phyloP scores from a whole-genome alignment of 2,113 vertebrate species.

The Cairina moschata region DNA sequence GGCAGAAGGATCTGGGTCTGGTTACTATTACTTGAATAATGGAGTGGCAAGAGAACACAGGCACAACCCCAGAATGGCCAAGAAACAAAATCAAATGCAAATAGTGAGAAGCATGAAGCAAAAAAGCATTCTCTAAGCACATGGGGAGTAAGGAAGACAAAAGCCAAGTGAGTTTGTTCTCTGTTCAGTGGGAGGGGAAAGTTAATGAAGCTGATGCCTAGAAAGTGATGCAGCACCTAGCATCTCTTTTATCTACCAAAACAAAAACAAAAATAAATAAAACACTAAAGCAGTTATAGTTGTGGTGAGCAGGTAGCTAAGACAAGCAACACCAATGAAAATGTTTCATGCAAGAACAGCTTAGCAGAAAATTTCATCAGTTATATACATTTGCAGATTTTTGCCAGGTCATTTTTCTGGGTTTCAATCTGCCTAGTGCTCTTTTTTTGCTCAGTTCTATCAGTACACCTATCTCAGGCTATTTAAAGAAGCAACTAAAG shows the following conservation, averaged over 20 bases:
- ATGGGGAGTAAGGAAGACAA: not conserved
- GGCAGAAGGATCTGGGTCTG: not conserved
- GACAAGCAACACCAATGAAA: not conserved
- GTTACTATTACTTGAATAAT: not conserved
- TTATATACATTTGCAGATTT: not conserved
- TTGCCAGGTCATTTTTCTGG: not conserved
- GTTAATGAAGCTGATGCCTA: not conserved
- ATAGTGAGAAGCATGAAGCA: not conserved
- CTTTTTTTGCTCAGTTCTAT: not conserved
- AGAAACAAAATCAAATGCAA: not conserved
- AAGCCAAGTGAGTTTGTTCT: not conserved
- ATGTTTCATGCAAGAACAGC: not conserved
- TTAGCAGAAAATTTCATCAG: not conserved
- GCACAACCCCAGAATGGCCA: not conserved
- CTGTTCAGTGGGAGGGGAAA: not conserved
- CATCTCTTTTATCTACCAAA: not conserved
- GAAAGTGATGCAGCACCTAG: not conserved
- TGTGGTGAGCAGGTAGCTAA: not conserved
- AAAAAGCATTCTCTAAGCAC: not conserved
- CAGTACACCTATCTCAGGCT: not conserved
- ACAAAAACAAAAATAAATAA: not conserved
- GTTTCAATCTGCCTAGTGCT: not conserved
- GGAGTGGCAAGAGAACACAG: not conserved
- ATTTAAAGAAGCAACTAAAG: not conserved
- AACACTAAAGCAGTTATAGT: not conserved